Evolutionary conservation across 2,797 vertebrate species (phyloP).

Genomic region (Epinephelus awoara): DNA sequence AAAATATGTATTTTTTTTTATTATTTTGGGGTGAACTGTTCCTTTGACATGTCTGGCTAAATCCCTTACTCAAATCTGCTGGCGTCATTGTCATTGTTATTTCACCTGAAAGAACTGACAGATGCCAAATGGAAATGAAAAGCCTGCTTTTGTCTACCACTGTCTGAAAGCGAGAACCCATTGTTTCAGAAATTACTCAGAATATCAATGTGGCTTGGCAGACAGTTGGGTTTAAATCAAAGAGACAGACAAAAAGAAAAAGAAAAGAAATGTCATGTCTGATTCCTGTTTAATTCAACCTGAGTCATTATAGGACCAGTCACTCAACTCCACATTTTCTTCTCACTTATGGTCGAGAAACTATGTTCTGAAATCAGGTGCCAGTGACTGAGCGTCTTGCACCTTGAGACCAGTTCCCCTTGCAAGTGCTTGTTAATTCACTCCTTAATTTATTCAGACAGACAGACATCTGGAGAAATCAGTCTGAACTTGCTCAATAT

Average conservation of each 20-base stretch:
- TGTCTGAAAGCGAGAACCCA: neutral
- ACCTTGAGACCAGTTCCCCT: constrained; percentile 20
- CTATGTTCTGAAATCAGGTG: constrained; percentile 6
- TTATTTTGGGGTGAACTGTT: too few species aligned
- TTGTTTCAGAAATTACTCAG: neutral
- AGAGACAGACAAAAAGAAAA: neutral
- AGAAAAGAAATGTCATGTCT: neutral
- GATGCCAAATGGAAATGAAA: neutral
- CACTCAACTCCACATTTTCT: constrained; percentile 2
- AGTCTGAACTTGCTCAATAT: constrained; percentile 40
- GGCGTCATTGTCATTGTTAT: neutral
- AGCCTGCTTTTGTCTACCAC: neutral
- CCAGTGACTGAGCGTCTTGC: constrained; percentile 11
- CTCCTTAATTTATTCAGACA: constrained; percentile 63
- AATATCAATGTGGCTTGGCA: neutral
- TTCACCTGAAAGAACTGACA: neutral
- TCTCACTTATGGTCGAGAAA: constrained; percentile 16
- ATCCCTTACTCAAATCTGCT: neutral
- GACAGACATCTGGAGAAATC: constrained; percentile 58
- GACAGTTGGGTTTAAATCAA: neutral
- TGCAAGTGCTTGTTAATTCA: constrained; percentile 46
- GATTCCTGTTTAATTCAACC: neutral
- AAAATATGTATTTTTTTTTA: too few species aligned
- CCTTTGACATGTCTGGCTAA: neutral
- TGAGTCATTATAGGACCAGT: neutral